These are phyloP conservation scores for Apostichopus parvimensis DNA, from an alignment of 35 echinoderm and acorn worm species.

Conservation along the genomic window DNA sequence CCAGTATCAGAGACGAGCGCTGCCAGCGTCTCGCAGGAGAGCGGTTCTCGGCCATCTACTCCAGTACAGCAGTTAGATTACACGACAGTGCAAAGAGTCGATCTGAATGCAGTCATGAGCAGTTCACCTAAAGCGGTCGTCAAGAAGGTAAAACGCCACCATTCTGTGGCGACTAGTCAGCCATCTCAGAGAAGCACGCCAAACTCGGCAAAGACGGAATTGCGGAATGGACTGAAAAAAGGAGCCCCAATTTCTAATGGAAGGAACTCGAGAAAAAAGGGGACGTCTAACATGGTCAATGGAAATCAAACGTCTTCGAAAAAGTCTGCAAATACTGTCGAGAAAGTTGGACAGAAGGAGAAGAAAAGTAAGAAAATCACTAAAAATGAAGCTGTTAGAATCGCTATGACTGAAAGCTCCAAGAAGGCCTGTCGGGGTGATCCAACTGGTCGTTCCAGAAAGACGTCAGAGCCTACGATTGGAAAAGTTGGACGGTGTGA, in stretches of 20 bases:
- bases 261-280: background rate
- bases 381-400: constrained; percentile 47
- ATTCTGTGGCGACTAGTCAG: constrained; percentile 51
- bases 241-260: background rate
- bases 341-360: background rate
- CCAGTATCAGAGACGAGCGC: background rate
- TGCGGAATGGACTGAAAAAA: constrained; percentile 24
- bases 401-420: constrained; percentile 51
- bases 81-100: constrained; percentile 33
- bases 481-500: constrained; percentile 32
- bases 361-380: background rate
- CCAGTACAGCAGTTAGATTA: constrained; percentile 18
- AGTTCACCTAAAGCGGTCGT: constrained; percentile 1
- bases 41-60: constrained; percentile 2
- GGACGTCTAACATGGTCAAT: background rate
- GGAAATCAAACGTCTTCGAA: background rate
- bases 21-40: background rate
- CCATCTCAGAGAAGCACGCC: constrained; percentile 15
- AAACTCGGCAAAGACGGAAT: background rate
- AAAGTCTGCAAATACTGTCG: background rate
- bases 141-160: background rate
- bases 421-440: constrained; percentile 8
- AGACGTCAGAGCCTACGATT: constrained; percentile 26
- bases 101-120: constrained; percentile 41
- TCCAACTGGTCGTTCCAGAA: constrained; percentile 4